Base-by-base conservation (phyloP, 1,140 invertebrate genomes). In the Trinorchestia longiramus region DNA sequence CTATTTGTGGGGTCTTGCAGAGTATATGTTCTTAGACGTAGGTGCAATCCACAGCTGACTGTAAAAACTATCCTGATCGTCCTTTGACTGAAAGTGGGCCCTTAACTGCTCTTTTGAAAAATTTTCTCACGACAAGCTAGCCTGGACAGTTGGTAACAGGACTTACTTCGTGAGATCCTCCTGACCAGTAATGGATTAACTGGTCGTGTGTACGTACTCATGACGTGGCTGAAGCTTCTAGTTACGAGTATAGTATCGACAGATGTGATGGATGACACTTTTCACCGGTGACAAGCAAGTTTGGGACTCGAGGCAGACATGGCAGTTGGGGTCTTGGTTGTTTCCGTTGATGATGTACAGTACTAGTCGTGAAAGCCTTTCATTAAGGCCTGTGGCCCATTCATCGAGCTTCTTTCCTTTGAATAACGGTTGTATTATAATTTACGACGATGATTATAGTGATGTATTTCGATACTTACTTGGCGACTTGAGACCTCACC, bases 391-490 rank as follows among this genome's bases (percentile, higher is more conserved):
- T 77, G 36, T 28, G 62, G 62, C 1, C 62, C 36, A 36, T 28
- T 91, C 28, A 94, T 47, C 92, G 92, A 94, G 40, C 92, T 6
- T 44, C 92, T 94, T 44, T 40, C 44, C 17, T 45, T 45, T 47
- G 92, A 47, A 19, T 47, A 23, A 94, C 43, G 92, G 23, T 45
- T 94, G 6, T 19, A 23, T 45, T 94, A 40, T 45, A 43, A 94
- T 94, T 94, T 45, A 47, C 11, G 43, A n/a, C 44, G 43, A 94
- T 94, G 36, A 47, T n/a, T 94, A 36, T 23, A 45, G 92, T 43
- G 92, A 94, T 94, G 92, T 47, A 47, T 94, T 19, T 94, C 43
- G 11, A 6, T 45, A 47, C 43, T 94, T 94, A 94, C 45, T 94
- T 45, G 92, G 92, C 43, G 4, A 40, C 40, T 43, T 94, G 8